These are phyloP conservation scores for Cheilosia impressa DNA, from an alignment of 2,888 invertebrate species.

Conservation along the genomic window DNA sequence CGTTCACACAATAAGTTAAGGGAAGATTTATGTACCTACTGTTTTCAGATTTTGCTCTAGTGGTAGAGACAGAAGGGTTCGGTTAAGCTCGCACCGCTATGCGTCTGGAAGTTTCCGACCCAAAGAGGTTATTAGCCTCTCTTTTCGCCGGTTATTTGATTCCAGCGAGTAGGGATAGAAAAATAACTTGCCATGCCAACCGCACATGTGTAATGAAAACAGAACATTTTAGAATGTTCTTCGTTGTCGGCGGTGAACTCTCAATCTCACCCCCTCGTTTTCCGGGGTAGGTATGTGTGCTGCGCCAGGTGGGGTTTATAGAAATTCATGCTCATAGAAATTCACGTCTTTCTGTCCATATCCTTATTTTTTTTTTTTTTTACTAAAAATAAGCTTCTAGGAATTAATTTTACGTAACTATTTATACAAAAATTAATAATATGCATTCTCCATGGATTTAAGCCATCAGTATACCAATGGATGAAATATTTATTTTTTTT, in stretches of 20 bases:
- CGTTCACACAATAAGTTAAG: background rate
- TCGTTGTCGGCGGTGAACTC: background rate
- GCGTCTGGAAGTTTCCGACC: conserved; percentile 44
- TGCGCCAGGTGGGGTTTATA: no score
- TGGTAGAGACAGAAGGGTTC: conserved; percentile 17
- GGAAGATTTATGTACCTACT: conserved; percentile 3
- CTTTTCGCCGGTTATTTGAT: conserved; percentile 58
- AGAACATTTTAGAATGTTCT: conserved; percentile 26
- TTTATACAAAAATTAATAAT: no score
- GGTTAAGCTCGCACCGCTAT: conserved; percentile 34
- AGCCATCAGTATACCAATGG: no score
- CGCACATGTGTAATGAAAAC: background rate
- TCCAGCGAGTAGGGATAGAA: background rate
- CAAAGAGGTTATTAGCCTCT: conserved; percentile 66
- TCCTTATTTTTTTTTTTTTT: no score
- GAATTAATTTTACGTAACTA: no score
- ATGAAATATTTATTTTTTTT: no score
- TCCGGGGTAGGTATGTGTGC: background rate
- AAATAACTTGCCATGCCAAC: conserved; percentile 7
- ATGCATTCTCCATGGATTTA: no score
- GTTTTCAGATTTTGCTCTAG: background rate
- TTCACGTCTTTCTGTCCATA: no score
- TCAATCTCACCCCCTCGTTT: background rate
- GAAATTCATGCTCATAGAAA: no score
- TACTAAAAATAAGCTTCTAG: no score